These are phyloP conservation scores for Tympanoctomys barrerae DNA, from an alignment of 2,797 vertebrate genomes.

Conservation along the genomic window DNA sequence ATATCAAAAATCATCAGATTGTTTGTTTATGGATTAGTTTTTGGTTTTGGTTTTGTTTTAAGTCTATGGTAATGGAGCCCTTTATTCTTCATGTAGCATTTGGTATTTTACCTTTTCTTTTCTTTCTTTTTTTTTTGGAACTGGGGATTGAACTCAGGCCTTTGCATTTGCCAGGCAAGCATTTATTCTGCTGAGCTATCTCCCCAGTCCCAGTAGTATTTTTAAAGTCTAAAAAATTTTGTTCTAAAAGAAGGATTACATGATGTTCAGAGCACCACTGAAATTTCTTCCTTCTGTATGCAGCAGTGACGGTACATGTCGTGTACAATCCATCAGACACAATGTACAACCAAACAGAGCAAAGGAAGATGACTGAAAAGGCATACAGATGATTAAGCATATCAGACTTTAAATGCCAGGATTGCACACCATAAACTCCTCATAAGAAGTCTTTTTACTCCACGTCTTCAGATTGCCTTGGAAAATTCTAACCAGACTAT, in stretches of 20 bases:
- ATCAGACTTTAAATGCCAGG: not conserved
- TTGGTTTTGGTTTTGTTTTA: not conserved
- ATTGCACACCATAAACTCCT: not conserved
- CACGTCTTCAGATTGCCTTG: not conserved
- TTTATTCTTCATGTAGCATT: conserved; percentile 63
- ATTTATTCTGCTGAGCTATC: too few relatives aligned
- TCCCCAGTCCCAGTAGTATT: conserved; percentile 41
- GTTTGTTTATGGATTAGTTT: conserved; percentile 62
- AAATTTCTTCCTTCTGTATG: not conserved
- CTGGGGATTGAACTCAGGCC: too few relatives aligned
- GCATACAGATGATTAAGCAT: not conserved
- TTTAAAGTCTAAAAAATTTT: not conserved
- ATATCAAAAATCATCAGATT: conserved; percentile 4
- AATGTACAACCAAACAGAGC: not conserved
- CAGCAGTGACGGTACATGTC: not conserved
- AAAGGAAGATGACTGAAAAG: not conserved
- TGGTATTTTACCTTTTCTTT: not conserved
- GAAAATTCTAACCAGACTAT: not conserved
- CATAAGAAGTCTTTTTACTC: not conserved
- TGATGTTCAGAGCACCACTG: not conserved
- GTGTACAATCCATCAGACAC: too few relatives aligned
- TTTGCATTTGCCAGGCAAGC: too few relatives aligned
- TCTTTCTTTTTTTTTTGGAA: too few relatives aligned
- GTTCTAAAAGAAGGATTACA: conserved; percentile 73
- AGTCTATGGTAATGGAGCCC: not conserved